These are phyloP conservation scores for Thaumetopoea pityocampa DNA, from an alignment of 1,140 invertebrate genomes.

Conservation along the genomic window DNA sequence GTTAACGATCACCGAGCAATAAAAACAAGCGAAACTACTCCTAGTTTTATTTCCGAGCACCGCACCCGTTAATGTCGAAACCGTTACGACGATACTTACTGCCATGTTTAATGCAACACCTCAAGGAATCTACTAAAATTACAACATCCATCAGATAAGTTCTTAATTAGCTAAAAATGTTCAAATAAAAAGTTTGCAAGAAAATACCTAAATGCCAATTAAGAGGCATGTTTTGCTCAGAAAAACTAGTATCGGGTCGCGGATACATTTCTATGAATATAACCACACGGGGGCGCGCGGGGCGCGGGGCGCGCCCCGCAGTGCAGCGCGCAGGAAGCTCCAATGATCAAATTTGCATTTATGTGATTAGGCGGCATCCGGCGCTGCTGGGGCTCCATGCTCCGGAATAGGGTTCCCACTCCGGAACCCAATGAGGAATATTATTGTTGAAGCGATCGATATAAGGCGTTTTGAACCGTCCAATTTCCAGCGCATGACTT, in stretches of 20 bases:
- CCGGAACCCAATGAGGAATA: slow-evolving; percentile 14
- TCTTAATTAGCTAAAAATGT: slow-evolving; percentile 18
- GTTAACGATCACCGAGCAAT: slow-evolving; percentile 59
- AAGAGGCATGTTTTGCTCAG: slow-evolving; percentile 8
- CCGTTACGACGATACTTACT: slow-evolving; percentile 2
- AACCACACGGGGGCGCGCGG: slow-evolving; percentile 5
- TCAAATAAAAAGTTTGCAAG: slow-evolving; percentile 8
- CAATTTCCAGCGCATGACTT: too few species aligned
- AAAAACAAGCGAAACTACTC: slow-evolving; percentile 43
- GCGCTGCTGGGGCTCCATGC: slow-evolving; percentile 11
- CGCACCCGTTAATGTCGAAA: slow-evolving; percentile 3
- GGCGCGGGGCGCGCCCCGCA: not conserved
- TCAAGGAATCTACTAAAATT: slow-evolving; percentile 9
- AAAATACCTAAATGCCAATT: slow-evolving; percentile 24
- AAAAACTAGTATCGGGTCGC: slow-evolving; percentile 11
- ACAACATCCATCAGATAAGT: slow-evolving; percentile 9
- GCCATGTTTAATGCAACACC: slow-evolving; percentile 4
- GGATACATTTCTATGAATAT: slow-evolving; percentile 19
- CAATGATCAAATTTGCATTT: slow-evolving; percentile 69
- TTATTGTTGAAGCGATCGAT: too few species aligned
- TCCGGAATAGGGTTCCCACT: not conserved
- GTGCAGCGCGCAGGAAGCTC: slow-evolving; percentile 45
- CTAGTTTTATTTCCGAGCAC: slow-evolving; percentile 26
- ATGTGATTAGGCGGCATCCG: slow-evolving; percentile 64
- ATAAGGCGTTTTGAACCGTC: too few species aligned